A percentile compares a stretch with the other conserved stretches of the same genome.
Evolutionary conservation across 1,140 invertebrate genomes (phyloP).

Genomic region (Oreohelix idahoensis): DNA sequence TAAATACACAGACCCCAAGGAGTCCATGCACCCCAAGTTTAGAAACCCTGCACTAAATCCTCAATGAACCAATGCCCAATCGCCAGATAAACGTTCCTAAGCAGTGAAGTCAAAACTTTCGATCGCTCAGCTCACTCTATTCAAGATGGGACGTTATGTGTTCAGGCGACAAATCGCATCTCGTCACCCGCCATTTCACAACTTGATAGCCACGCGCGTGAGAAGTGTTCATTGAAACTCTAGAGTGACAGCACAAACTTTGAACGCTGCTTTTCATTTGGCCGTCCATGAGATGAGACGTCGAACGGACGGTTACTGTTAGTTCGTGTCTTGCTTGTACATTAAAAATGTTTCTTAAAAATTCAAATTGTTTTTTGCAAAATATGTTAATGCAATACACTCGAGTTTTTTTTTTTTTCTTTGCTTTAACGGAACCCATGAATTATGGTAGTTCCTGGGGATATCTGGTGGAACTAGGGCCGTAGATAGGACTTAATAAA

Average conservation of each 20-base stretch:
- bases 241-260: not conserved
- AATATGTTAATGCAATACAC: no score
- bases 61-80: not conserved
- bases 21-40: no score
- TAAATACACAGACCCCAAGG: no score
- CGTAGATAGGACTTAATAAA: no score
- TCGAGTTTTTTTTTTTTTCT: no score
- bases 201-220: constrained; percentile 3
- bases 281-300: not conserved
- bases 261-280: not conserved
- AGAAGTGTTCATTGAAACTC: constrained; percentile 12
- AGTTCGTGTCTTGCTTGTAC: no score
- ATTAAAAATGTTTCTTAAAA: no score
- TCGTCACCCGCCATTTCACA: constrained; percentile 16
- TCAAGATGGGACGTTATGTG: not conserved
- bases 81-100: not conserved
- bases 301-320: not conserved
- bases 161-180: constrained; percentile 9
- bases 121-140: constrained; percentile 10
- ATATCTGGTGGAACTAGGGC: no score
- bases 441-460: no score
- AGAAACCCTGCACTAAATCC: no score
- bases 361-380: no score
- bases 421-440: no score
- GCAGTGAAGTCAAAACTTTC: not conserved